Conservation (phyloP, 2,113 vertebrate genomes). For the Cottus gobio region DNA sequence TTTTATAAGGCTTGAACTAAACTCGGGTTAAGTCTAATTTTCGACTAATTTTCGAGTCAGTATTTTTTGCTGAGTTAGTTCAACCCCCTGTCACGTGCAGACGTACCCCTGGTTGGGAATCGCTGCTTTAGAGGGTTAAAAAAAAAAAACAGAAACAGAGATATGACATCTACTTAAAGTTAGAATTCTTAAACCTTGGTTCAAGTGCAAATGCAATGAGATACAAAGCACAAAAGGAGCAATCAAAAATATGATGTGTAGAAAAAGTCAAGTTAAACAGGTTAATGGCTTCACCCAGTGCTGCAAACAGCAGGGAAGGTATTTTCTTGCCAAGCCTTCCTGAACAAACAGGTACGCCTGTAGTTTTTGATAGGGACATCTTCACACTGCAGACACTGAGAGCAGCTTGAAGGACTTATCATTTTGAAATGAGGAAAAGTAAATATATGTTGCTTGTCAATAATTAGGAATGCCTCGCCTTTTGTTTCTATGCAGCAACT, state of each 20-base stretch:
- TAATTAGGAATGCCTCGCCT: constrained; percentile 81
- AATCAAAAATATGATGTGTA: constrained; percentile 48
- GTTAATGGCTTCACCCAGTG: constrained; percentile 61
- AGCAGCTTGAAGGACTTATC: constrained; percentile 80
- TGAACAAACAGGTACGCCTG: constrained; percentile 81
- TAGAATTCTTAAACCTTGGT: constrained; percentile 3
- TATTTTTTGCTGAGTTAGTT: background rate
- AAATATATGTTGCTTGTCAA: constrained; percentile 84
- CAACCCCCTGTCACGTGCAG: background rate
- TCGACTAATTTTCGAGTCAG: background rate
- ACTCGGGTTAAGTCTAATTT: background rate
- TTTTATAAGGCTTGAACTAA: background rate
- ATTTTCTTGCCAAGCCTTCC: constrained; percentile 72
- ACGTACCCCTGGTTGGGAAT: background rate
- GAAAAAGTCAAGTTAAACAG: constrained; percentile 59
- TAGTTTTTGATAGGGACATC: constrained; percentile 81
- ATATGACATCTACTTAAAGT: constrained; percentile 30
- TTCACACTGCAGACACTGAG: constrained; percentile 77
- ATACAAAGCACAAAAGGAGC: constrained; percentile 59
- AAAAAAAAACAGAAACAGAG: constrained; percentile 24
- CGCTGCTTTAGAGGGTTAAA: constrained; percentile 33
- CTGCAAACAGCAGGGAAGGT: constrained; percentile 46
- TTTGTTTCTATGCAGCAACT: constrained; percentile 80
- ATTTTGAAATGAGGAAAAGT: constrained; percentile 79
- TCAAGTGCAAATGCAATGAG: constrained; percentile 21